Evolutionary conservation across 2,113 vertebrate species (phyloP), one percentile per base, ranked within the genome.

Genomic region (Coregonus clupeaformis): DNA sequence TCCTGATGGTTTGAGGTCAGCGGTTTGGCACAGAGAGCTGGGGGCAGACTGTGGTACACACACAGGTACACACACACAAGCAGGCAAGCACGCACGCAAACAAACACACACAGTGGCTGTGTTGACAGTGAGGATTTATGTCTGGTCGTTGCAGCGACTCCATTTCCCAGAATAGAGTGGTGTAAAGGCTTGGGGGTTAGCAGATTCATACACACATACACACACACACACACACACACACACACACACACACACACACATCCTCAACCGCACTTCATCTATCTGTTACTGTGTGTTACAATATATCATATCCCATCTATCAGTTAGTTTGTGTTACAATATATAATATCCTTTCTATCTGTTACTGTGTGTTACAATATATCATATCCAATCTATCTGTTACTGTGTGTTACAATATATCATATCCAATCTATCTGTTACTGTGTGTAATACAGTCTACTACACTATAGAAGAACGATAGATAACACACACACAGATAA

Each of bases 131-230:
- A 66, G 49, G 27, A 75, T 75, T 73, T 71, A 77, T 74, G 45
- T 68, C 73, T 27, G 70, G 75, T 69, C 62, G 70, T 3, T 69
- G 70, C 32, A 84, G 30, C n/a, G 22, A 5, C 32, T 83, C 64
- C 80, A 80, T 7, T 81, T 62, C 78, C 55, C n/a, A 69, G 75
- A 87, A 76, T 74, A 69, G 68, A 79, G 73, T 72, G 62, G 25
- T 66, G 27, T 49, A 69, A 73, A 75, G 75, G 74, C 24, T 55
- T 73, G 18, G 5, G 13, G 12, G 45, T 0, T 14, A 47, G 22
- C 14, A 30, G 45, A 25, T 12, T 62, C 78, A 68, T 42, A 70
- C 14, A 32, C 13, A 72, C 69, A 76, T 12, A 69, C 47, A 25
- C 27, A 14, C 25, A 47, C 24, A 42, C 25, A 66, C 14, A 67